A percentile compares a stretch with the other conserved stretches of the same genome.
Conservation (phyloP, 2,888 invertebrate species). For the Folsomia manolachei region DNA sequence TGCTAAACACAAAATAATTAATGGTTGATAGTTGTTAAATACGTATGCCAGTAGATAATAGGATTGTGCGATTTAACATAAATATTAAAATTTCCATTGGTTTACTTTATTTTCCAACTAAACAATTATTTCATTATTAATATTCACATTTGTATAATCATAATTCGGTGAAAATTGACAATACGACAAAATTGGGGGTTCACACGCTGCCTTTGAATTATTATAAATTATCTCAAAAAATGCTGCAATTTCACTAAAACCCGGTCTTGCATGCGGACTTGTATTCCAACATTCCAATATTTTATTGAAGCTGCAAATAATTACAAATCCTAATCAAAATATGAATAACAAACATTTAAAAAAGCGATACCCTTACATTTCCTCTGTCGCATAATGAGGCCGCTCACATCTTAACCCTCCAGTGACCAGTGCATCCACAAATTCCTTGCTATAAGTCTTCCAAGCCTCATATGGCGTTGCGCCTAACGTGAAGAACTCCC, state of each 20-base stretch:
- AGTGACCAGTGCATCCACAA: slow-evolving; percentile 21
- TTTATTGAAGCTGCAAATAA: slow-evolving; percentile 22
- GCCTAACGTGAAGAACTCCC: slow-evolving; percentile 34
- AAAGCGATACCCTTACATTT: background rate
- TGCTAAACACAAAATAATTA: no score
- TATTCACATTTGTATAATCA: no score
- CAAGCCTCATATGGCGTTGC: slow-evolving; percentile 38
- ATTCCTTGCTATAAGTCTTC: slow-evolving; percentile 25
- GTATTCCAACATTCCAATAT: slow-evolving; percentile 36
- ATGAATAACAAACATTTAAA: background rate
- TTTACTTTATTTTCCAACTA: no score
- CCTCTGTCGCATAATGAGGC: background rate
- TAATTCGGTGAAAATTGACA: no score
- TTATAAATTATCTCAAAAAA: no score
- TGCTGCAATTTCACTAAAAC: slow-evolving; percentile 18
- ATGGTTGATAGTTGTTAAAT: no score
- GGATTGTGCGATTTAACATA: no score
- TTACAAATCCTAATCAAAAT: background rate
- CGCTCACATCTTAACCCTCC: background rate
- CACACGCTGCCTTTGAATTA: no score
- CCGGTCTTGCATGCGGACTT: slow-evolving; percentile 20
- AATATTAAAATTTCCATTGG: no score
- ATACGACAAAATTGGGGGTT: no score
- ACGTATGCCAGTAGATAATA: no score
- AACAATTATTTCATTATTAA: no score